Conservation (phyloP, 2,888 invertebrate genomes). For the Gandaritis pyraliata region DNA sequence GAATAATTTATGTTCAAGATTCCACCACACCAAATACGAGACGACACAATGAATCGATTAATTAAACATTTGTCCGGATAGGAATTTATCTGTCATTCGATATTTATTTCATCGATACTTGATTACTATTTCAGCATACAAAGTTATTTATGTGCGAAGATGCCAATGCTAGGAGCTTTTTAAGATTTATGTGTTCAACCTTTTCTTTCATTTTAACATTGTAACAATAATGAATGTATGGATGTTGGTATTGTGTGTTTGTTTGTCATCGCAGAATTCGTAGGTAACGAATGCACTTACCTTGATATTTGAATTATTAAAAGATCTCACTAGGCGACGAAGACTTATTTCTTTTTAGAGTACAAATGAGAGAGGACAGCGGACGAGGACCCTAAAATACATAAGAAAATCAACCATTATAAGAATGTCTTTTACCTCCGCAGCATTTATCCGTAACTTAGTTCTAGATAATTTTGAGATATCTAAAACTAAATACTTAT, state of each 20-base stretch:
- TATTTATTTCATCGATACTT: conserved; percentile 34
- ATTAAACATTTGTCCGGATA: conserved; percentile 44
- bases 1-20: conserved; percentile 40
- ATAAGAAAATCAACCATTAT: too few species aligned
- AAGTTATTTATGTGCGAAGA: conserved; percentile 38
- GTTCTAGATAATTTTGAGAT: too few species aligned
- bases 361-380: too few species aligned
- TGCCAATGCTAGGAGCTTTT: conserved; percentile 21
- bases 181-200: conserved; percentile 25
- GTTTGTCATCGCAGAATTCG: too few species aligned
- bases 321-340: too few species aligned
- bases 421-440: too few species aligned
- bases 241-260: not conserved
- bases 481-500: too few species aligned
- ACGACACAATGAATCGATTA: conserved; percentile 44
- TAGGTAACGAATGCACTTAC: not conserved
- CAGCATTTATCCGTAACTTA: too few species aligned
- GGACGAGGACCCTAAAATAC: too few species aligned
- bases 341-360: too few species aligned
- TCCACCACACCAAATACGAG: conserved; percentile 38
- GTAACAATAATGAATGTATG: not conserved
- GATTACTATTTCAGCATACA: conserved; percentile 34
- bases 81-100: conserved; percentile 36
- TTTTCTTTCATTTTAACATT: conserved; percentile 3
- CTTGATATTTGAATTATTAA: not conserved